Conservation (phyloP, 2,797 vertebrate species). For the Rhynchotus rufescens region DNA sequence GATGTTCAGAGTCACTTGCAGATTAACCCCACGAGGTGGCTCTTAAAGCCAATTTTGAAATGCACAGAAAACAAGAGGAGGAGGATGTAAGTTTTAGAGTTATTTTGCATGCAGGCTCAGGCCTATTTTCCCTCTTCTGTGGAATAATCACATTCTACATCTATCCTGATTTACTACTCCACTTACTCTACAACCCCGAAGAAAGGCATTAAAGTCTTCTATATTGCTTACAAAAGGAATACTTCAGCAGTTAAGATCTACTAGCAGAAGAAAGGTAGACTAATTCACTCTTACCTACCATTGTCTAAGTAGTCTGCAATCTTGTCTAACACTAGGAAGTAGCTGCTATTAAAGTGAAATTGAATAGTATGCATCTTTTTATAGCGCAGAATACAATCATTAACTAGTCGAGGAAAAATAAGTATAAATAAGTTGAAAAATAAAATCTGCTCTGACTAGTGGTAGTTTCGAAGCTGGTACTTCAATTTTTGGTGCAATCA, state of each 20-base stretch:
- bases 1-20: not conserved
- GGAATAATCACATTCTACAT: not conserved
- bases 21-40: slow-evolving; percentile 28
- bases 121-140: not conserved
- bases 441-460: not conserved
- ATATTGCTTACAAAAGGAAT: not conserved
- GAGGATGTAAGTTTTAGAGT: not conserved
- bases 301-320: not conserved
- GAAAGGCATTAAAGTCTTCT: not conserved
- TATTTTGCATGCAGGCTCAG: not conserved
- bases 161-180: not conserved
- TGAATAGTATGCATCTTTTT: not conserved
- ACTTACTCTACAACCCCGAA: not conserved
- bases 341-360: not conserved
- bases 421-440: not conserved
- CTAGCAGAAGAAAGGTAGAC: not conserved
- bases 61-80: not conserved
- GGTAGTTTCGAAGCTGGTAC: not conserved
- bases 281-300: not conserved
- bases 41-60: not conserved
- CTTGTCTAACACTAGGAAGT: not conserved
- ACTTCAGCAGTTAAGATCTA: not conserved
- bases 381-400: not conserved
- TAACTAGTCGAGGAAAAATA: no score
- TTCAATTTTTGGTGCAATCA: not conserved